Base-by-base conservation (phyloP, 2,113 vertebrate genomes). In the Ammospiza caudacuta region DNA sequence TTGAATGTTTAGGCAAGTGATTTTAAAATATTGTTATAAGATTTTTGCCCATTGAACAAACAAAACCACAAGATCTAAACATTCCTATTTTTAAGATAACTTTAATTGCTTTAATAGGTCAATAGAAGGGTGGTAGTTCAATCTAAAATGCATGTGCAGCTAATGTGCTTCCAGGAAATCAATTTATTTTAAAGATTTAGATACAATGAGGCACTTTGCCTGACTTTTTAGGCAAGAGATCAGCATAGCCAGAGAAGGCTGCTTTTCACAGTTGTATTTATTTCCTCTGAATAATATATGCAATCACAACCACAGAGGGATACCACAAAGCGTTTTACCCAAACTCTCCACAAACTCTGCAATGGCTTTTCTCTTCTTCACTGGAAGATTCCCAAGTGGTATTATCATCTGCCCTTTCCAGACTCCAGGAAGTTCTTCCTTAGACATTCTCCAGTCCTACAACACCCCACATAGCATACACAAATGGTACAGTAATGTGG, bases 1-100 rank as follows among this genome's bases (percentile, higher is more conserved):
- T 33, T 64, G 78, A 74, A 61, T 83, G 25, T 80, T 94, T 93
- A 68, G 54, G 16, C 44, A 95, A 73, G 59, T 3, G 11, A 64
- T 86, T 88, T 94, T 39, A 81, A 96, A 96, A 92, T 91, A 92
- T 62, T 95, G 24, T 63, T 70, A 57, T 78, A 88, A 78, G 94
- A 81, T 66, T 83, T 94, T 83, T 46, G 3, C 95, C 92, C 90
- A 83, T 4, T 90, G 52, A 96, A 86, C 85, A 96, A 96, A 91
- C 57, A 92, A 80, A 94, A 84, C 43, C 5, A 7, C 35, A 86
- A 94, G 88, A 95, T 64, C 57, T 11, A 44, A 80, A 81, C 52
- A 41, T 39, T 83, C 70, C 41, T 93, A 43, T 91, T 92, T 88
- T 67, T 3, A 93, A 94, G 88, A 94, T 93, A 93, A 90, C 61